Base-by-base conservation (phyloP, 2,113 vertebrate species). In the Lonchura striata region DNA sequence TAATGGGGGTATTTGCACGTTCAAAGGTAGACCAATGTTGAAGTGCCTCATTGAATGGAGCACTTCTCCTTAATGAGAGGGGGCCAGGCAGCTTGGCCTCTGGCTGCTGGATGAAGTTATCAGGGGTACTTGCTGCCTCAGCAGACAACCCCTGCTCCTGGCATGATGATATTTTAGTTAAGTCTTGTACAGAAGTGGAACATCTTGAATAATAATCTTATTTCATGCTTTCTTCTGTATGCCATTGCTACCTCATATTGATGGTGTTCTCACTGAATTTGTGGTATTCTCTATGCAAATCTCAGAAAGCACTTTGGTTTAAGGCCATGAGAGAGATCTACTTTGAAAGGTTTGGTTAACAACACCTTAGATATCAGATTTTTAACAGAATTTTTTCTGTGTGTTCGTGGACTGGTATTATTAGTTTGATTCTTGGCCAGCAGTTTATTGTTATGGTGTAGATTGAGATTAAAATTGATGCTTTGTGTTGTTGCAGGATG, bases 1-100 rank as follows among this genome's bases (percentile, higher is more conserved):
- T 90, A 96, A 96, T 96, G 52, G 93, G 52, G 63, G 60, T 90
- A 91, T 90, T 95, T 95, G 56, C 72, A 83, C 65, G 88, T 96
- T 92, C 94, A 92, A 96, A 96, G 90, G 78, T 90, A 96, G 93
- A 93, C 60, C 84, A 95, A 68, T 92, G 90, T 64, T 93, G 94
- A 92, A 96, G 93, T 91, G 87, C 90, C 70, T 95, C 63, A 74
- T 4, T 96, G 91, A 97, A 96, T 86, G 75, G 61, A 78, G 82
- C 90, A 92, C 81, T 94, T 94, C 71, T 96, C 57, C 66, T 76
- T 95, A 94, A 97, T 95, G 93, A 95, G 92, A 74, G 14, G 53
- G 39, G 47, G 39, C 8, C 15, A 80, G 71, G 72, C 33, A 0
- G 82, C 66, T 70, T 68, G 79, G 95, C 60, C 72, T 92, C 85